These are phyloP conservation scores for Hanleya hanleyi DNA, from an alignment of 2,888 invertebrate species.

Conservation along the genomic window DNA sequence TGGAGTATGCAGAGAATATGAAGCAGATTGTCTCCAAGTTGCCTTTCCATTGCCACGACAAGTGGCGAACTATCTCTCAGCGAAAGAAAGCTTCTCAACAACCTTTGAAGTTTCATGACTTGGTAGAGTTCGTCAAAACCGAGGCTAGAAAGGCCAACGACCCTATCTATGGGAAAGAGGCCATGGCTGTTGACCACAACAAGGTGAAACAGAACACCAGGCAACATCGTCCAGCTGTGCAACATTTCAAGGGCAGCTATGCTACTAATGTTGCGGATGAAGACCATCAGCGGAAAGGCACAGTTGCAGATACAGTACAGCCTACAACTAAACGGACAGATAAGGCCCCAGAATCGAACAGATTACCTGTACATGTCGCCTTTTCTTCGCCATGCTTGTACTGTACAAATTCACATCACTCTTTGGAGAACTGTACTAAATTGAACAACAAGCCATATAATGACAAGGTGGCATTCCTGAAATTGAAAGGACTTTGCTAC, in stretches of 20 bases:
- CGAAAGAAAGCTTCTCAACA: neutral
- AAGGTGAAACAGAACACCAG: neutral
- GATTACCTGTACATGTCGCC: no score
- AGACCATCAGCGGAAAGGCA: no score
- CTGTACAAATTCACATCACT: neutral
- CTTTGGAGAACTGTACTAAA: neutral
- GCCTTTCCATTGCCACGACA: neutral
- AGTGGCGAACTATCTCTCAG: neutral
- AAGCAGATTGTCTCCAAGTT: neutral
- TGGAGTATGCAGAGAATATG: neutral
- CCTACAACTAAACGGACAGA: no score
- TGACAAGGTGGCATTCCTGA: neutral
- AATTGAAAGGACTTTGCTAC: conserved; percentile 11
- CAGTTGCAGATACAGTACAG: no score
- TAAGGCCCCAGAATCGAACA: no score
- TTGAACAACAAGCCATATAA: neutral
- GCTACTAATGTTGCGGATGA: neutral
- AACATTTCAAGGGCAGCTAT: neutral
- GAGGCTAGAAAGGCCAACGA: conserved; percentile 19
- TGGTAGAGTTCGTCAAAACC: conserved; percentile 14
- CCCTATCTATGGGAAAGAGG: conserved; percentile 21
- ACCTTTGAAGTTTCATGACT: conserved; percentile 3
- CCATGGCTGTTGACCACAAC: neutral
- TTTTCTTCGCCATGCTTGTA: no score
- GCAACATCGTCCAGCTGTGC: no score